Conservation (phyloP, 2,797 vertebrate species). For the Lithobates pipiens region DNA sequence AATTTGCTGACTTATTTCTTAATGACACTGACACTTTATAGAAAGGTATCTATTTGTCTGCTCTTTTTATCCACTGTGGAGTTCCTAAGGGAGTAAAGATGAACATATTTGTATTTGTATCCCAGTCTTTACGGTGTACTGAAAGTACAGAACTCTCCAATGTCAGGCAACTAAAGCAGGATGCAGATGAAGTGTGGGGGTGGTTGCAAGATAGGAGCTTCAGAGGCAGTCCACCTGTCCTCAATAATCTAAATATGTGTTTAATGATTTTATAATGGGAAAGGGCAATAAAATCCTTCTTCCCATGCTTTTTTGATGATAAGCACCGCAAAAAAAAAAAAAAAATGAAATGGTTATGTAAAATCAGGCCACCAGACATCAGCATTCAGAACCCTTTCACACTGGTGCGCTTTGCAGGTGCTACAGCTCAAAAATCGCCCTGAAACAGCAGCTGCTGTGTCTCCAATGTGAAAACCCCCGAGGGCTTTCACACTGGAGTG, state of each 20-base stretch:
- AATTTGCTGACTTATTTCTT: too few relatives aligned
- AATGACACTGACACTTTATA: too few relatives aligned
- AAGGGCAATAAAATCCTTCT: neutral
- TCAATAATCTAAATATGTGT: constrained; percentile 7
- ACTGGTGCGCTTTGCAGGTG: too few relatives aligned
- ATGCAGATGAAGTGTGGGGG: neutral
- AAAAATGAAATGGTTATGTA: neutral
- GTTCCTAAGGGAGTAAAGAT: neutral
- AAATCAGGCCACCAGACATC: neutral
- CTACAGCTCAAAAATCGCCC: too few relatives aligned
- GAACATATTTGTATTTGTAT: neutral
- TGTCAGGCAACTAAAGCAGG: neutral
- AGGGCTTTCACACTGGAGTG: too few relatives aligned
- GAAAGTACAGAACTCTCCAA: neutral
- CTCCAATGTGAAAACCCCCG: too few relatives aligned
- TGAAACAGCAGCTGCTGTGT: too few relatives aligned
- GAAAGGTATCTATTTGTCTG: neutral
- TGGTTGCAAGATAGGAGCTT: neutral
- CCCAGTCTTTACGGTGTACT: too few relatives aligned
- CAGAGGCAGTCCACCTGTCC: neutral
- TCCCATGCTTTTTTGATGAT: neutral
- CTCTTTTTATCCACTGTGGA: neutral
- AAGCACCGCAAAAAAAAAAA: neutral
- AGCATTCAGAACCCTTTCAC: neutral
- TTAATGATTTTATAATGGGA: constrained; percentile 8